A percentile compares a stretch with the other conserved stretches of the same genome.
These are phyloP conservation scores for Phenacoccus solenopsis DNA, from an alignment of 1,140 invertebrate species.

Conservation along the genomic window DNA sequence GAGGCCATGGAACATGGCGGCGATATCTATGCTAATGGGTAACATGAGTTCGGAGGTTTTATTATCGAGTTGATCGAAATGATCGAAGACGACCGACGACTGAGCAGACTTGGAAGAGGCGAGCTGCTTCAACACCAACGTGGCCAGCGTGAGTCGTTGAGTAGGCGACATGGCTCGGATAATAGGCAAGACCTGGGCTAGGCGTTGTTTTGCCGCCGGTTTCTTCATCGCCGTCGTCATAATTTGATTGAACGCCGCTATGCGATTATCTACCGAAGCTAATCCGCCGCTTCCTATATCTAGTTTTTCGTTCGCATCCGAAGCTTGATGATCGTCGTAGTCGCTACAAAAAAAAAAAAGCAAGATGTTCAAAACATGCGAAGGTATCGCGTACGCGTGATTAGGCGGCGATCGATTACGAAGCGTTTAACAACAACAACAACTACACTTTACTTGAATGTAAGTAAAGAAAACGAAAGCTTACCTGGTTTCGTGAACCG, in stretches of 20 bases:
- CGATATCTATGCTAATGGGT: slow-evolving; percentile 48
- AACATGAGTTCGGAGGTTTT: slow-evolving; percentile 42
- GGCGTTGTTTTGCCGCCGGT: slow-evolving; percentile 33
- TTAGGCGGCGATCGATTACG: too few relatives aligned
- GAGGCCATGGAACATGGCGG: slow-evolving; percentile 38
- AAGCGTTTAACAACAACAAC: too few relatives aligned
- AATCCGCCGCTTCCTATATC: too few relatives aligned
- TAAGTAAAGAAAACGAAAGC: too few relatives aligned
- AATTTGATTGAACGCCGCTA: slow-evolving; percentile 28
- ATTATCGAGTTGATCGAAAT: slow-evolving; percentile 31
- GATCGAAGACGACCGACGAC: neutral
- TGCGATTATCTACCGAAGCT: neutral
- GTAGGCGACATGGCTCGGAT: slow-evolving; percentile 44
- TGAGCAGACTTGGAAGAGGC: slow-evolving; percentile 28
- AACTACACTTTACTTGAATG: too few relatives aligned
- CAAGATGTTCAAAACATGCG: too few relatives aligned
- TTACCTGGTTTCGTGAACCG: too few relatives aligned
- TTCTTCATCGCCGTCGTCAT: slow-evolving; percentile 37
- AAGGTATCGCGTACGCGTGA: too few relatives aligned
- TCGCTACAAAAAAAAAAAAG: too few relatives aligned
- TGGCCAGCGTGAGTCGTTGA: slow-evolving; percentile 44
- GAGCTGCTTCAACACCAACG: slow-evolving; percentile 45
- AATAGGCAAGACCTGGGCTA: slow-evolving; percentile 42
- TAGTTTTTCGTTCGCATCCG: too few relatives aligned
- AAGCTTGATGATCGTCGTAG: too few relatives aligned